Percentiles rank a stretch among this genome's conserved stretches.
These are phyloP conservation scores for Perodicticus potto DNA, from an alignment of 2,797 vertebrate species.

Conservation along the genomic window DNA sequence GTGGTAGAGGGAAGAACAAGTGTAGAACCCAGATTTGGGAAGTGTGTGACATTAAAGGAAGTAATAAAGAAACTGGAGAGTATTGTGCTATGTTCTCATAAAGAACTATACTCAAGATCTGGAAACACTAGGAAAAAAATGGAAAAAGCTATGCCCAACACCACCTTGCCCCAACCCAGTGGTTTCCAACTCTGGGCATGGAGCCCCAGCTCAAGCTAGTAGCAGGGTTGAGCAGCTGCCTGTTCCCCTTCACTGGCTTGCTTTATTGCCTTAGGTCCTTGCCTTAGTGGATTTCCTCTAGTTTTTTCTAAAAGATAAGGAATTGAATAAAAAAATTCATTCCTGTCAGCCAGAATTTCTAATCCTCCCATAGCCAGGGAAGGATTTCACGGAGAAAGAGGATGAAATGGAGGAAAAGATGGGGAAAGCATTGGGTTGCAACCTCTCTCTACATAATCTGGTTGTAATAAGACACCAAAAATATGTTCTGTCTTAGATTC, in stretches of 20 bases:
- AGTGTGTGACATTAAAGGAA: background rate
- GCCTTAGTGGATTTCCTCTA: background rate
- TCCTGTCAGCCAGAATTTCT: background rate
- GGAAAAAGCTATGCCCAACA: background rate
- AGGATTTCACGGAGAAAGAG: background rate
- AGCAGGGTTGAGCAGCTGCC: background rate
- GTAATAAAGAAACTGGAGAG: background rate
- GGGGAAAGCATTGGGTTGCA: background rate
- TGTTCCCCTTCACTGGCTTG: background rate
- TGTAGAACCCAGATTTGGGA: background rate
- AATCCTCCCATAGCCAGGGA: background rate
- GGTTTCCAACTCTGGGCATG: background rate
- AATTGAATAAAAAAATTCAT: background rate
- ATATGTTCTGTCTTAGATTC: background rate
- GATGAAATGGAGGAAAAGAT: background rate
- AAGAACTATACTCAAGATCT: background rate
- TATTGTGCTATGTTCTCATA: background rate
- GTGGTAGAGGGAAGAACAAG: background rate
- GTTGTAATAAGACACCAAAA: background rate
- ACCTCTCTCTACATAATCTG: background rate
- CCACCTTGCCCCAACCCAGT: background rate
- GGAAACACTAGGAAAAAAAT: background rate
- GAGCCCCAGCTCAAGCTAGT: background rate
- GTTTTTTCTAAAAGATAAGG: slow-evolving; percentile 25
- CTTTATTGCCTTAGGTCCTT: background rate